Evolutionary conservation across 2,888 invertebrate genomes (phyloP).

Genomic region (Athalia cordata): DNA sequence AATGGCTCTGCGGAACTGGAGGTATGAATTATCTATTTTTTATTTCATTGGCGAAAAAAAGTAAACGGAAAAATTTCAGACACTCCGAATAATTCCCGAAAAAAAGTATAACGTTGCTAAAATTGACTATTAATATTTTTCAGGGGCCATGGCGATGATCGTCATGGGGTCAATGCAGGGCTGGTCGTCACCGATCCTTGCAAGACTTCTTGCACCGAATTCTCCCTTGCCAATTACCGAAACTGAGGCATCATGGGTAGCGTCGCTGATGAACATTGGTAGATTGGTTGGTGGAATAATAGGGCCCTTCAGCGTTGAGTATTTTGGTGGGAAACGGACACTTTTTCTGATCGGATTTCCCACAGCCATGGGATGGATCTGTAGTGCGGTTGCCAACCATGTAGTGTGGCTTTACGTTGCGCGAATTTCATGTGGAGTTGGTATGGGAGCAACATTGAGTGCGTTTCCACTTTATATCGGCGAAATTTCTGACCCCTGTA

Average conservation of each 20-base stretch:
- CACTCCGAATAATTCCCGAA: too few relatives aligned
- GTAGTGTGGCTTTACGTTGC: conserved; percentile 66
- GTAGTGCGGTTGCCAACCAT: conserved; percentile 62
- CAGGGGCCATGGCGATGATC: conserved; percentile 53
- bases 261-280: conserved; percentile 67
- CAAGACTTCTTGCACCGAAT: conserved; percentile 59
- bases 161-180: conserved; percentile 67
- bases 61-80: too few relatives aligned
- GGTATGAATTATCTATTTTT: background rate
- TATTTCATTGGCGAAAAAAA: too few relatives aligned
- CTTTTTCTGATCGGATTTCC: conserved; percentile 62
- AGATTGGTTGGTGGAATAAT: conserved; percentile 64
- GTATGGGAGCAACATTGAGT: conserved; percentile 67
- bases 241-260: conserved; percentile 68
- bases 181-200: conserved; percentile 70
- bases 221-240: conserved; percentile 60
- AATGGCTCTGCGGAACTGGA: conserved; percentile 33
- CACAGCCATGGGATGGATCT: conserved; percentile 64
- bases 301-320: conserved; percentile 62
- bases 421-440: conserved; percentile 63
- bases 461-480: conserved; percentile 64
- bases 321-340: conserved; percentile 64
- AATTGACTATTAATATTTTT: background rate
- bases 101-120: background rate
- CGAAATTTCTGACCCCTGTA: conserved; percentile 68